Conservation (phyloP, 2,113 vertebrate genomes). For the Prinia subflava region DNA sequence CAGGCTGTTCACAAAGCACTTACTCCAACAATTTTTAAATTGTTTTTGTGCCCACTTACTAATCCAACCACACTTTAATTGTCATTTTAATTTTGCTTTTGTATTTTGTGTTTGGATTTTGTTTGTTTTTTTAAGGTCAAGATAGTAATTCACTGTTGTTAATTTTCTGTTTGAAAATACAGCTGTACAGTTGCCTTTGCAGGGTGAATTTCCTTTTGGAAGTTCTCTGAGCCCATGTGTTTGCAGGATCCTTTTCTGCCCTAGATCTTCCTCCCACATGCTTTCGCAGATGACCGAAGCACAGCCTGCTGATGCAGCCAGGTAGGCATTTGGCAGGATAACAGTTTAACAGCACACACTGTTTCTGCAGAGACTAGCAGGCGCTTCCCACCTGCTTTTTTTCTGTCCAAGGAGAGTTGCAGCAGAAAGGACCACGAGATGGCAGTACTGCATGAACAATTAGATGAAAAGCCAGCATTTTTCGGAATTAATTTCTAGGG, state of each 20-base stretch:
- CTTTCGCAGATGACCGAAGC: not conserved
- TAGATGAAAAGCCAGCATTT: rapidly evolving
- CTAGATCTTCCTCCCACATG: not conserved
- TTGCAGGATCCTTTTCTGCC: not conserved
- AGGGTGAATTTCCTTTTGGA: not conserved
- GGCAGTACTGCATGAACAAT: conserved; percentile 55
- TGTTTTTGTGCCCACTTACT: not conserved
- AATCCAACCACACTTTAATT: not conserved
- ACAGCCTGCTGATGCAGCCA: not conserved
- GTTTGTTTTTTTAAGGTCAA: not conserved
- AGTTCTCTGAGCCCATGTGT: not conserved
- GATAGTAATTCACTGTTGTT: not conserved
- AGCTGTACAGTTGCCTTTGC: not conserved
- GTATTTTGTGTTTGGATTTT: not conserved
- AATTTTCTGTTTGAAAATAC: not conserved
- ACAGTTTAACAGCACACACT: not conserved
- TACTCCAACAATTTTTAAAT: not conserved
- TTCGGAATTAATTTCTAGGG: not conserved
- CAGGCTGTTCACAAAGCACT: not conserved
- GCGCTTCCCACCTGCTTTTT: not conserved
- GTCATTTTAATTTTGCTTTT: not conserved
- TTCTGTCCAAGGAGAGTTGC: not conserved
- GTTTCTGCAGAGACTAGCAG: not conserved
- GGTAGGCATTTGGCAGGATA: not conserved
- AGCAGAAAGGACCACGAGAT: conserved; percentile 52